Evolutionary conservation across 1,140 invertebrate genomes (phyloP).

Genomic region (Acromyrmex echinatior): DNA sequence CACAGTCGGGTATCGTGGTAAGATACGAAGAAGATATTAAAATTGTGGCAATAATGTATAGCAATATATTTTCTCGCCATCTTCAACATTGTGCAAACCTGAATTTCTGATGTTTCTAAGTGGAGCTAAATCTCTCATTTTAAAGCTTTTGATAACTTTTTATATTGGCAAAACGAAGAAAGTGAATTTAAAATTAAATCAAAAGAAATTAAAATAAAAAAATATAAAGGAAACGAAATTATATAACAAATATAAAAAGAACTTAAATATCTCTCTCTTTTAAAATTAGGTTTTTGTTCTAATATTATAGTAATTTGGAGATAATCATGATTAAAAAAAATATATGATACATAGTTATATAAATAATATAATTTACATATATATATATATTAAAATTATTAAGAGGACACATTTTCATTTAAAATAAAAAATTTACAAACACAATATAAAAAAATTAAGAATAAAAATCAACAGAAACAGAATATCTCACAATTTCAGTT

Average conservation of each 20-base stretch:
- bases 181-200: background rate
- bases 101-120: background rate
- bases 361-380: background rate
- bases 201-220: too few species aligned
- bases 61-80: conserved; percentile 41
- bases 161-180: background rate
- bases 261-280: background rate
- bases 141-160: conserved; percentile 8
- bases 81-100: background rate
- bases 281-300: background rate
- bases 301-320: background rate
- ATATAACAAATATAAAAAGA: conserved; percentile 2
- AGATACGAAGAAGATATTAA: conserved; percentile 9
- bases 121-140: background rate
- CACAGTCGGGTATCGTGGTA: background rate
- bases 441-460: background rate
- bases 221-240: background rate
- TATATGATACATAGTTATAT: background rate
- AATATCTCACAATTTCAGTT: background rate
- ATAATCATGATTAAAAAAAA: background rate
- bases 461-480: background rate
- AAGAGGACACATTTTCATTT: background rate
- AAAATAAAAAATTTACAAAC: background rate
- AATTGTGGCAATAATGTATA: conserved; percentile 20
- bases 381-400: background rate